Conservation (phyloP, 2,797 vertebrate genomes). For the Characodon lateralis region DNA sequence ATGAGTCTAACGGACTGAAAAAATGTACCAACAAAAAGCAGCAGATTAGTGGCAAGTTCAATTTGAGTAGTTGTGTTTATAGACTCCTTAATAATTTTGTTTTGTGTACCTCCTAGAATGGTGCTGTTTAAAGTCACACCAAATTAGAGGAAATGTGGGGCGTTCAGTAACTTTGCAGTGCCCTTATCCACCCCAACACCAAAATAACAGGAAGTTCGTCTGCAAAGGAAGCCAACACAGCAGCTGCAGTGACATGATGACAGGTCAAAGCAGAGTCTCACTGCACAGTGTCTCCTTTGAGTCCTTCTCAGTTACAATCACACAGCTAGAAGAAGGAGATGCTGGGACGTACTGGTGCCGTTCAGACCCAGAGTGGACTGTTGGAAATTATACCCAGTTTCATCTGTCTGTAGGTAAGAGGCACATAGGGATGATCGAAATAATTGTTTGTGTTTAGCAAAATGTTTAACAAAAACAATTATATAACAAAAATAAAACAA, state of each 20-base stretch:
- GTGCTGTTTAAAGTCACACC: slow-evolving; percentile 36
- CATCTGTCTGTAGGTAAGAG: slow-evolving; percentile 24
- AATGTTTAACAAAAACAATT: neutral
- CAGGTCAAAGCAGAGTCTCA: slow-evolving; percentile 26
- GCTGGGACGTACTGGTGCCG: slow-evolving; percentile 63
- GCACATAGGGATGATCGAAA: neutral
- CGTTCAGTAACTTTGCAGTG: slow-evolving; percentile 25
- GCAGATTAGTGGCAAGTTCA: too few species aligned
- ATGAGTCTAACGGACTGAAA: neutral
- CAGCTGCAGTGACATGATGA: slow-evolving; percentile 20
- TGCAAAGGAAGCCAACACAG: slow-evolving; percentile 42
- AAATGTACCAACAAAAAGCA: neutral
- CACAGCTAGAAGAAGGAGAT: slow-evolving; percentile 41
- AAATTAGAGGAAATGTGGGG: slow-evolving; percentile 7
- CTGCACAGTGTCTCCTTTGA: slow-evolving; percentile 8
- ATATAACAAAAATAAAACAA: neutral
- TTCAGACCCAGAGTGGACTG: slow-evolving; percentile 12
- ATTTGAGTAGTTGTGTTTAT: neutral
- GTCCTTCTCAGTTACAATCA: slow-evolving; percentile 51
- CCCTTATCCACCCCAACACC: slow-evolving; percentile 33
- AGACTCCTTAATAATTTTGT: neutral
- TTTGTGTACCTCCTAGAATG: slow-evolving; percentile 23
- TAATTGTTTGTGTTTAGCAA: neutral
- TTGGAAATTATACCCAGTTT: slow-evolving; percentile 36
- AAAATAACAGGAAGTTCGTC: slow-evolving; percentile 44